phyloP scores from a whole-genome alignment of 2,797 vertebrate genomes.

The Rhyacichthys aspro region DNA sequence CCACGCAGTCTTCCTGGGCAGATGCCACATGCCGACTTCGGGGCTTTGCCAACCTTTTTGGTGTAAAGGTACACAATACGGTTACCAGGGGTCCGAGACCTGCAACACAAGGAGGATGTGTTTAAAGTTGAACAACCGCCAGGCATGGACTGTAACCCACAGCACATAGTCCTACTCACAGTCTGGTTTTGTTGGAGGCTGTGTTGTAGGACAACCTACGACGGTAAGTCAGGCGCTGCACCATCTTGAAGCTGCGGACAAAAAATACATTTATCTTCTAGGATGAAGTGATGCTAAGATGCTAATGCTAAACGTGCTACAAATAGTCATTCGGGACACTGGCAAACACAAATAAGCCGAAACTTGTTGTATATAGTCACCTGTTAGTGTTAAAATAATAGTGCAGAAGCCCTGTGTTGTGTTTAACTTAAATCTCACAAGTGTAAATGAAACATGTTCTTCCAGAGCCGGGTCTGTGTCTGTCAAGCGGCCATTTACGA shows the following conservation, averaged over 20 bases:
- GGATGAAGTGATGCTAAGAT: neutral
- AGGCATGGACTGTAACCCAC: neutral
- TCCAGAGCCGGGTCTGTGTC: neutral
- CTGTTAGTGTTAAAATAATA: no score
- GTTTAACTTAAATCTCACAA: no score
- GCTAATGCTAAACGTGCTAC: constrained; percentile 13
- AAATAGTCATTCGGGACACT: rapidly evolving
- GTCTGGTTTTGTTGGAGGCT: constrained; percentile 96
- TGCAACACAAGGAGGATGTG: constrained; percentile 41
- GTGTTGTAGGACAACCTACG: constrained; percentile 99
- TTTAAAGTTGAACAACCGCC: no score
- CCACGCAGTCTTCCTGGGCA: constrained; percentile 95
- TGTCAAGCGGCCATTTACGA: constrained; percentile 7
- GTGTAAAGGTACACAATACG: constrained; percentile 98
- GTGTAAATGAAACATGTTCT: no score
- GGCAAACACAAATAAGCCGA: neutral
- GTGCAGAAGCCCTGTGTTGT: no score
- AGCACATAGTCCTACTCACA: constrained; percentile 75
- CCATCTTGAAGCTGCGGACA: constrained; percentile 84
- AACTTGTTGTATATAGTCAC: no score
- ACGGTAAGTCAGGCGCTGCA: constrained; percentile 97
- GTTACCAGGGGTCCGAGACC: constrained; percentile 97
- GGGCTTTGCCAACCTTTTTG: constrained; percentile 97
- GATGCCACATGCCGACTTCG: constrained; percentile 96
- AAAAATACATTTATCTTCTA: neutral